phyloP scores from a whole-genome alignment of 2,888 invertebrate species.

The Hirtodrosophila trivittata region DNA sequence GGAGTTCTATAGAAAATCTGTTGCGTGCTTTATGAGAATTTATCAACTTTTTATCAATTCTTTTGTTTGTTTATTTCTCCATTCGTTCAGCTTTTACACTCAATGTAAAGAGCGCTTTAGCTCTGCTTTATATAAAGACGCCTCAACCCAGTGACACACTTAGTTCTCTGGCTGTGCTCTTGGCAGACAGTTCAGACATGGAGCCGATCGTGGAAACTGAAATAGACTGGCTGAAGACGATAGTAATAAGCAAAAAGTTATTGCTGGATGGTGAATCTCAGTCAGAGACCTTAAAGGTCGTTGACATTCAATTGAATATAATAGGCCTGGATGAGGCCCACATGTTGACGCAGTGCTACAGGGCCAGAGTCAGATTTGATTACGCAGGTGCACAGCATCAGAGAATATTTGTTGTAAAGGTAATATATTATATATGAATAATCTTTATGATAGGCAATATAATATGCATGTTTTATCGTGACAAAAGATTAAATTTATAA shows the following conservation, averaged over 20 bases:
- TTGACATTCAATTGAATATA: slow-evolving; percentile 54
- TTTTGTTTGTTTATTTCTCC: too few species aligned
- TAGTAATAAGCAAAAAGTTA: slow-evolving; percentile 51
- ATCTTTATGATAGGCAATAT: not conserved
- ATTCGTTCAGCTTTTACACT: too few species aligned
- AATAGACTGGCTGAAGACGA: slow-evolving; percentile 57
- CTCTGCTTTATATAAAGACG: too few species aligned
- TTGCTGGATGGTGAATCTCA: slow-evolving; percentile 36
- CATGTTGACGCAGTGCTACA: slow-evolving; percentile 80
- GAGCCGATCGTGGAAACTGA: slow-evolving; percentile 41
- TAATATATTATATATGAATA: slow-evolving; percentile 37
- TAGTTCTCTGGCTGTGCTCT: not conserved
- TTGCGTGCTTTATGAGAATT: too few species aligned
- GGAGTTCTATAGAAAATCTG: too few species aligned
- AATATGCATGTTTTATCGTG: too few species aligned
- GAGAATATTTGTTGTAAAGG: slow-evolving; percentile 76
- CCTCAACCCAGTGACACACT: not conserved
- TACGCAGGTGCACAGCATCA: slow-evolving; percentile 43
- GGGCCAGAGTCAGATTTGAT: slow-evolving; percentile 63
- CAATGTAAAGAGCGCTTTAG: too few species aligned
- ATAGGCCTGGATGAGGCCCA: slow-evolving; percentile 77
- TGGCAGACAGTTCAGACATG: slow-evolving; percentile 29
- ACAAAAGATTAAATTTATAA: not conserved
- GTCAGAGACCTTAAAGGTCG: slow-evolving; percentile 48
- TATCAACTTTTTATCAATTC: too few species aligned